phyloP scores from a whole-genome alignment of 2,888 invertebrate genomes.

The Drosophila mettleri region DNA sequence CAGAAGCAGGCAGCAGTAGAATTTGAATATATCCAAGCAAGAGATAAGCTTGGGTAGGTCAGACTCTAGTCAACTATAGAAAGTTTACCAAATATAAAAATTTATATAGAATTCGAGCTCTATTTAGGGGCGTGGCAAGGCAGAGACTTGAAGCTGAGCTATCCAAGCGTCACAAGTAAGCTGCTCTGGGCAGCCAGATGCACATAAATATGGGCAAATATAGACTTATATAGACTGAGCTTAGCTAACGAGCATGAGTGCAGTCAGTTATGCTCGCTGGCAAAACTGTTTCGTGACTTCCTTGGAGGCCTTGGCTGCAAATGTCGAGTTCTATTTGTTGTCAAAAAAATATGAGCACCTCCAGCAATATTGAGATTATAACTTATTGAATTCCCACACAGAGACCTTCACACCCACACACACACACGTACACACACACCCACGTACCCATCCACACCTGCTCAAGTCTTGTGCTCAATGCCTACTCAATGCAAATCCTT shows the following conservation, averaged over 20 bases:
- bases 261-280: slow-evolving; percentile 1
- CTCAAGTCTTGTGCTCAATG: neutral
- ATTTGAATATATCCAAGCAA: too few relatives aligned
- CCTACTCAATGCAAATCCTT: slow-evolving; percentile 2
- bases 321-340: slow-evolving; percentile 42
- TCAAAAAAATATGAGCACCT: slow-evolving; percentile 9
- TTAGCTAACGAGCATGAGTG: neutral
- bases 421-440: neutral
- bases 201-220: too few relatives aligned
- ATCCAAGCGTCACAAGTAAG: too few relatives aligned
- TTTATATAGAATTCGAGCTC: too few relatives aligned
- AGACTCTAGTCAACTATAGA: too few relatives aligned
- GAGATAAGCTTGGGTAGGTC: too few relatives aligned
- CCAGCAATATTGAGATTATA: slow-evolving; percentile 11
- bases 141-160: too few relatives aligned
- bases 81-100: too few relatives aligned
- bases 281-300: slow-evolving; percentile 33
- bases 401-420: neutral
- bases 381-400: slow-evolving; percentile 17
- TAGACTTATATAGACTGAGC: neutral
- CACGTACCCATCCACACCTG: neutral
- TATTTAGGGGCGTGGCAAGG: too few relatives aligned
- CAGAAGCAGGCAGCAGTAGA: too few relatives aligned
- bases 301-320: slow-evolving; percentile 44
- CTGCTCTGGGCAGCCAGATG: too few relatives aligned